Evolutionary conservation across 2,113 vertebrate genomes (phyloP).

Genomic region (Microcebus murinus): DNA sequence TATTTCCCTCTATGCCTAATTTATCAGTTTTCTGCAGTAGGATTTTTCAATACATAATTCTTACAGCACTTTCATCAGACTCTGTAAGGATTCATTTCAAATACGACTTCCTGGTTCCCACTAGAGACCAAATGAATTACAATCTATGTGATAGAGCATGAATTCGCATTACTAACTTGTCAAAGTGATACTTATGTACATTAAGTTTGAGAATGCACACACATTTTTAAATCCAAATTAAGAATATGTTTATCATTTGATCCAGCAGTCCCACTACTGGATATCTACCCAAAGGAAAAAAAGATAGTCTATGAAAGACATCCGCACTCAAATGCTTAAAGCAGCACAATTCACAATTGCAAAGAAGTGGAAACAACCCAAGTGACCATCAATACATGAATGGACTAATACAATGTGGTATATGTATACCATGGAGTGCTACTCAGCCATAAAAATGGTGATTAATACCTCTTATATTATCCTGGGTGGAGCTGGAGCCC

Average conservation of each 20-base stretch:
- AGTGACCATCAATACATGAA: no score
- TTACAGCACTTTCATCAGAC: not conserved
- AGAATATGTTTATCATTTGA: not conserved
- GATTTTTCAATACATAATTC: not conserved
- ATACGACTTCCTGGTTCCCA: not conserved
- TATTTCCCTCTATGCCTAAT: not conserved
- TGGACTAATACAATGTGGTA: no score
- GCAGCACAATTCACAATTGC: no score
- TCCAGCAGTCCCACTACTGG: no score
- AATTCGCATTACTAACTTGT: not conserved
- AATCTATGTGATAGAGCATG: not conserved
- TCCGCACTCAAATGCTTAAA: no score
- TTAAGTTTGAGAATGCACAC: not conserved
- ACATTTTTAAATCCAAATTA: not conserved
- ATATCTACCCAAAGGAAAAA: no score
- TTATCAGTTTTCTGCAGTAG: not conserved
- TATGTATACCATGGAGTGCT: no score
- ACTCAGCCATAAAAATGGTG: no score
- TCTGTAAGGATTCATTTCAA: not conserved
- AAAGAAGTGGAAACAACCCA: no score
- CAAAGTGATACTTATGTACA: not conserved
- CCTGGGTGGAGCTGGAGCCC: no score
- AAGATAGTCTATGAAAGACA: no score
- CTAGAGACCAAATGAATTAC: not conserved
- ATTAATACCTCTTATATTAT: no score